phyloP scores from a whole-genome alignment of 2,888 invertebrate species.

The Pammene fasciana region DNA sequence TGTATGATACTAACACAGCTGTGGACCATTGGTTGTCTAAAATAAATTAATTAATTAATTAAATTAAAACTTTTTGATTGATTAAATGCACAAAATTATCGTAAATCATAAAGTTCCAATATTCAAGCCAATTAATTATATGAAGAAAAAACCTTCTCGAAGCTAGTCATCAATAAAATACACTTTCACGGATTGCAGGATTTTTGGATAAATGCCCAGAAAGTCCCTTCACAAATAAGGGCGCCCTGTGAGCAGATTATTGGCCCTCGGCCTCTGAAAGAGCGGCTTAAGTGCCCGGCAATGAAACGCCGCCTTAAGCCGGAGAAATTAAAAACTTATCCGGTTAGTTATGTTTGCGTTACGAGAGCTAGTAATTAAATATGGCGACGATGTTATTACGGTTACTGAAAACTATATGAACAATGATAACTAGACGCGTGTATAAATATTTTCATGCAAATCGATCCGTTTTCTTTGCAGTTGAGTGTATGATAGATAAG shows the following conservation, averaged over 20 bases:
- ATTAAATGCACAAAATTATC: no score
- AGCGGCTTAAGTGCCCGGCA: conserved; percentile 29
- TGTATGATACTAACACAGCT: no score
- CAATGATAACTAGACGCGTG: no score
- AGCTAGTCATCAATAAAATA: background rate
- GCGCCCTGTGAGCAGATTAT: conserved; percentile 25
- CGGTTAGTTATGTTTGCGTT: conserved; percentile 3
- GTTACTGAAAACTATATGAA: background rate
- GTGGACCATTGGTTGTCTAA: no score
- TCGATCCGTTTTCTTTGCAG: no score
- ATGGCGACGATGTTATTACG: background rate
- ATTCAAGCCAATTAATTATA: no score
- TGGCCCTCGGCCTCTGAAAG: conserved; percentile 27
- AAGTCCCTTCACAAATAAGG: conserved; percentile 10
- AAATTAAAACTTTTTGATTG: no score
- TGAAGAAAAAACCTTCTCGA: no score
- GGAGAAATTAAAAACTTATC: conserved; percentile 31
- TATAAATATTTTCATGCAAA: no score
- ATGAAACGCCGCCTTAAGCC: conserved; percentile 9
- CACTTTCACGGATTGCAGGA: background rate
- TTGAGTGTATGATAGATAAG: no score
- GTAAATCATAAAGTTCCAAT: no score
- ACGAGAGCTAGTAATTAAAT: background rate
- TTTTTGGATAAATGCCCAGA: conserved; percentile 6
- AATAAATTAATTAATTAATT: no score